phyloP scores from a whole-genome alignment of 2,888 invertebrate species.

The Leucophenga montana region DNA sequence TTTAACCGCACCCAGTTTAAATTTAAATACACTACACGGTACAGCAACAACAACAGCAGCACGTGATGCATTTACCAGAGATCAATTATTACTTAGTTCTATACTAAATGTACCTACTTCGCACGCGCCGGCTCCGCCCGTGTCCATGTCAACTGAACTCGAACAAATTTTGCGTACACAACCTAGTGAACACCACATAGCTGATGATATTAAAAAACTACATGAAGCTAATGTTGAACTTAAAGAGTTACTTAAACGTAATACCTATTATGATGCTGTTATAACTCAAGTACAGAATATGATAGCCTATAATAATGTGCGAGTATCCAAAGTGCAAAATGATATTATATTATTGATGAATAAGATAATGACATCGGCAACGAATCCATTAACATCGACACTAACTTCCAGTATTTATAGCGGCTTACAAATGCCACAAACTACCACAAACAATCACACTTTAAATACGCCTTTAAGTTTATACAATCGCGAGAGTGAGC shows the following conservation, averaged over 20 bases:
- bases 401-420: not conserved
- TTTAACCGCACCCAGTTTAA: no score
- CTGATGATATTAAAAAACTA: conserved; percentile 48
- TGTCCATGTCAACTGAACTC: no score
- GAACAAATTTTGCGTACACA: conserved; percentile 6
- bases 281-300: no score
- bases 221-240: conserved; percentile 69
- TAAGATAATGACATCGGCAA: conserved; percentile 46
- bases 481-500: no score
- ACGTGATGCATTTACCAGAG: no score
- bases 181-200: conserved; percentile 56
- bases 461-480: no score
- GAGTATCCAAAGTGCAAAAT: conserved; percentile 58
- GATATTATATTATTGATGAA: conserved; percentile 68
- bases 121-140: no score
- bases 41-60: not conserved
- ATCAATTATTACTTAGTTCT: no score
- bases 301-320: no score
- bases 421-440: not conserved
- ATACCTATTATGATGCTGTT: conserved; percentile 29
- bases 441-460: not conserved
- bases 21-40: not conserved
- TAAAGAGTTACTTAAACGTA: conserved; percentile 69
- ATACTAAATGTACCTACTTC: no score
- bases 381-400: not conserved